Percentiles rank a stretch among this genome's conserved stretches.
Conservation (phyloP, 1,140 invertebrate genomes). For the Pogonus chalceus region DNA sequence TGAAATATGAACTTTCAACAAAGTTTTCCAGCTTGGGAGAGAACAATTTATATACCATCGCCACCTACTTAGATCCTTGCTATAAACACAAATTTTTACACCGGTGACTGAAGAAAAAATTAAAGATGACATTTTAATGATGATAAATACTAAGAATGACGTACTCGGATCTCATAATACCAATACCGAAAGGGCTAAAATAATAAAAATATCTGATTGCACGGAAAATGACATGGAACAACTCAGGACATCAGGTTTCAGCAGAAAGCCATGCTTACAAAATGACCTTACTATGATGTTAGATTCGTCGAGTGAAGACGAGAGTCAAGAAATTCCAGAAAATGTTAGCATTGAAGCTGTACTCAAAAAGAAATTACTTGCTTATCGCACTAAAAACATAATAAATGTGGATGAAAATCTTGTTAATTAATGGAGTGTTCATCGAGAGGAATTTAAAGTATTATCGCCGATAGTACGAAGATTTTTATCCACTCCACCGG, state of each 20-base stretch:
- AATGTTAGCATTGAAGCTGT: no score
- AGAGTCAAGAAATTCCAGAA: conserved; percentile 14
- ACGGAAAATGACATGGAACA: conserved; percentile 15
- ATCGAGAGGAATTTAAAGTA: no score
- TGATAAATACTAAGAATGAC: conserved; percentile 12
- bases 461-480: conserved; percentile 20
- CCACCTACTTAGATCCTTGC: conserved; percentile 25
- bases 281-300: conserved; percentile 15
- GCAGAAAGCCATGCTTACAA: conserved; percentile 16
- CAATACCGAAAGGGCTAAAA: conserved; percentile 10
- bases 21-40: conserved; percentile 20
- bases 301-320: conserved; percentile 18
- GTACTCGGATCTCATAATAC: conserved; percentile 4
- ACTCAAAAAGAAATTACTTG: no score
- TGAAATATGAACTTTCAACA: conserved; percentile 13
- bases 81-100: conserved; percentile 25
- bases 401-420: no score
- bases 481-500: conserved; percentile 23
- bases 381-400: no score
- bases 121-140: conserved; percentile 19
- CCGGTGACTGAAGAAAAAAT: conserved; percentile 21
- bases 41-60: conserved; percentile 20
- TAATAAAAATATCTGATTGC: conserved; percentile 8
- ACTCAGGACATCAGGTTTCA: conserved; percentile 13
- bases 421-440: no score